A percentile compares a stretch with the other conserved stretches of the same genome.
Evolutionary conservation across 2,888 invertebrate genomes (phyloP).

Genomic region (Branchipolynoe longqiensis): DNA sequence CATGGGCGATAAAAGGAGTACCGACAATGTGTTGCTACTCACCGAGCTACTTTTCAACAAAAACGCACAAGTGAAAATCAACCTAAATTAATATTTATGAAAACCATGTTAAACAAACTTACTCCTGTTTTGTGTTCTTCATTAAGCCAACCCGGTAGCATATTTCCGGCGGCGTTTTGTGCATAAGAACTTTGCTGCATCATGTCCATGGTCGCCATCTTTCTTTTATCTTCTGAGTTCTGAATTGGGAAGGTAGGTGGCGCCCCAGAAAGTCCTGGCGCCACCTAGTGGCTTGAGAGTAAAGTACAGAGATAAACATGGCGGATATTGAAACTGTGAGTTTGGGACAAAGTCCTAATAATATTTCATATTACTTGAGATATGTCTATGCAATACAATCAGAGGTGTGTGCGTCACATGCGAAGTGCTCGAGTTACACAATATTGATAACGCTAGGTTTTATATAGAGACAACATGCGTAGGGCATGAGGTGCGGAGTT

Average conservation of each 20-base stretch:
- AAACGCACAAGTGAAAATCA: neutral
- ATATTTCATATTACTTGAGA: no score
- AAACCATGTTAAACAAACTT: slow-evolving; percentile 13
- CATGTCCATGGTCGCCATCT: slow-evolving; percentile 42
- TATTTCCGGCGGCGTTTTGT: slow-evolving; percentile 20
- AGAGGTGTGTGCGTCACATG: neutral
- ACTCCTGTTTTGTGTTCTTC: slow-evolving; percentile 61
- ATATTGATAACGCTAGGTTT: no score
- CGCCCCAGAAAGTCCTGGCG: neutral
- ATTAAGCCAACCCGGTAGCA: slow-evolving; percentile 59
- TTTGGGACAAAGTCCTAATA: slow-evolving; percentile 11
- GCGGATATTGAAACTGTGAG: slow-evolving; percentile 37
- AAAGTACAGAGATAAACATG: slow-evolving; percentile 18
- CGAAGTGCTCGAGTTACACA: no score
- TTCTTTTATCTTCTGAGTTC: neutral
- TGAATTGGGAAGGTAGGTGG: neutral
- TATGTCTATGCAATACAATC: neutral
- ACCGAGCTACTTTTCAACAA: neutral
- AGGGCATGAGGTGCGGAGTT: no score
- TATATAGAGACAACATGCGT: no score
- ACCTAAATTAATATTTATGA: neutral
- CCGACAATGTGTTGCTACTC: neutral
- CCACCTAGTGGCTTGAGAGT: neutral
- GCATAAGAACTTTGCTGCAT: slow-evolving; percentile 59
- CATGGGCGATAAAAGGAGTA: slow-evolving; percentile 52